Base-by-base conservation (phyloP, 2,888 invertebrate genomes). In the Argyresthia goedartella region DNA sequence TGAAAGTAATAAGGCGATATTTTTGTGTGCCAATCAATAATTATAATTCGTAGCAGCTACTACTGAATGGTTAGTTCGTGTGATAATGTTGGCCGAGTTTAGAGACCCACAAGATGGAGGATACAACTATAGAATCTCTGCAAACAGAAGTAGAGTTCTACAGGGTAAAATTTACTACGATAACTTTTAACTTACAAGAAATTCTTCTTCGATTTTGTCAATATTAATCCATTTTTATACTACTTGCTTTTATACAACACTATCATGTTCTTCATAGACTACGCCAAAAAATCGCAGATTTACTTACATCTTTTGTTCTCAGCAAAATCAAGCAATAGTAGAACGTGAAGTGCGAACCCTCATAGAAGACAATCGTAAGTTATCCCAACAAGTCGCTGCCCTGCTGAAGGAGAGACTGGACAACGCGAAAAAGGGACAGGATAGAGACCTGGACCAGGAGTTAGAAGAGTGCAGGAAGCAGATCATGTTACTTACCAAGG, bases 71-170 rank as follows among this genome's bases (percentile, higher is more conserved):
- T 25, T 4, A 25, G 25, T 4, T 25, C 2, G 6, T 25, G 25
- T 25, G 25, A 25, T 25, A 25, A 25, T 25, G 25, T 25, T 25
- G 6, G 25, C 25, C 2, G 25, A 25, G 25, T 25, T 25, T 25
- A 25, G n/a, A n/a, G n/a, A n/a, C n/a, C n/a, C n/a, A n/a, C n/a
- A n/a, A n/a, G 25, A 25, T 25, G 25, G 25, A 25, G 6, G 25
- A 25, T 4, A 25, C 25, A 6, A 25, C 25, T 4, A 25, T 25
- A 25, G 3, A 25, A 25, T 74, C 78, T 49, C 69, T 88, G 55
- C 81, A 87, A 61, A 74, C 71, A 44, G 87, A 89, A 76, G 69
- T 88, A 34, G 74, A 85, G 48, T 87, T 81, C 72, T 88, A 88
- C 58, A 82, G 87, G 71, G 88, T 88, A 71, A 64, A 60, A 53